phyloP scores from a whole-genome alignment of 2,888 invertebrate species.

The Leistus spinibarbis region DNA sequence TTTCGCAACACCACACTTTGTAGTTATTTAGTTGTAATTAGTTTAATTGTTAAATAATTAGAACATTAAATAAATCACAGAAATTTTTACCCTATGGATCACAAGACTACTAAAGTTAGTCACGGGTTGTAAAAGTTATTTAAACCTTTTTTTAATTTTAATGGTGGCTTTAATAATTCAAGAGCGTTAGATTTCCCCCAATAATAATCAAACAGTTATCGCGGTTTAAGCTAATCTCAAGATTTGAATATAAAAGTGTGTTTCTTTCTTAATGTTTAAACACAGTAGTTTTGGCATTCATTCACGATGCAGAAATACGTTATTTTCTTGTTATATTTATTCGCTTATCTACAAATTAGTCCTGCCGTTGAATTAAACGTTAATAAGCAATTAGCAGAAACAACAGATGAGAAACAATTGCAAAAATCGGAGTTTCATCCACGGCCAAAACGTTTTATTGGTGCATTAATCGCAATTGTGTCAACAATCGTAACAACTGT shows the following conservation, averaged over 20 bases:
- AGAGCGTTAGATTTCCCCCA: background rate
- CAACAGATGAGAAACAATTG: background rate
- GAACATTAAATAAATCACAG: too few species aligned
- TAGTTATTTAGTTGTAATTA: too few species aligned
- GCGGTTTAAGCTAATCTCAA: background rate
- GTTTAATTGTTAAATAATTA: too few species aligned
- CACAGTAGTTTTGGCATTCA: background rate
- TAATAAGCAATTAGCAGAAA: background rate
- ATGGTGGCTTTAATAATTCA: background rate
- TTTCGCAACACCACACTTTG: too few species aligned
- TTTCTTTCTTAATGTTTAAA: background rate
- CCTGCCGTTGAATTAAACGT: slow-evolving; percentile 4
- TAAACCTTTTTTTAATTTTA: too few species aligned
- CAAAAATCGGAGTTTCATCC: background rate
- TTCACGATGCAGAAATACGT: background rate
- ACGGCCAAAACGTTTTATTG: background rate
- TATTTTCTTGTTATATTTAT: slow-evolving; percentile 9
- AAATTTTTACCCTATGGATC: too few species aligned
- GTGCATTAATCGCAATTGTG: slow-evolving; percentile 1
- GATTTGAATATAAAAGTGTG: background rate
- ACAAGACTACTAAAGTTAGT: too few species aligned
- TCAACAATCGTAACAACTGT: background rate
- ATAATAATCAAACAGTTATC: background rate
- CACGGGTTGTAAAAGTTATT: too few species aligned
- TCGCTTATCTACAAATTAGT: slow-evolving; percentile 8